phyloP scores from a whole-genome alignment of 1,140 invertebrate species.

The Cylas formicarius region DNA sequence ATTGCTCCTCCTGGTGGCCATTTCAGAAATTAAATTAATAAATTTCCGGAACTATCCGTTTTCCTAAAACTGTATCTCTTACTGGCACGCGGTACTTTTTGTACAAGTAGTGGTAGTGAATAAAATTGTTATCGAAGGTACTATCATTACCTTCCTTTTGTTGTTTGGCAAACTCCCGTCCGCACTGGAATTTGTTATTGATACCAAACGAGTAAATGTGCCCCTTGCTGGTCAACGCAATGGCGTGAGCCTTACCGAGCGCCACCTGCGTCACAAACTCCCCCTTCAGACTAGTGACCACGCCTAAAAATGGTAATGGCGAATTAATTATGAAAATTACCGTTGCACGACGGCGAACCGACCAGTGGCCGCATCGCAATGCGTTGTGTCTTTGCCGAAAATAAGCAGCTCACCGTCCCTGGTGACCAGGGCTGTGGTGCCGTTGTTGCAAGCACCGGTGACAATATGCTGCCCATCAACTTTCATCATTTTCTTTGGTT shows the following conservation, averaged over 20 bases:
- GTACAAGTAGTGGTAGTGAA: too few species aligned
- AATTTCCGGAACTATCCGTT: too few species aligned
- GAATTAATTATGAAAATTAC: constrained; percentile 1
- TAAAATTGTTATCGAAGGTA: constrained; percentile 10
- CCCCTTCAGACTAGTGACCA: constrained; percentile 68
- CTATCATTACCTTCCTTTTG: constrained; percentile 58
- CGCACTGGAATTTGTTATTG: constrained; percentile 97
- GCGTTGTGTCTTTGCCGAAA: constrained; percentile 91
- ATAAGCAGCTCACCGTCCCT: constrained; percentile 82
- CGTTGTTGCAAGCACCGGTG: constrained; percentile 86
- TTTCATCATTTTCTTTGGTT: constrained; percentile 88
- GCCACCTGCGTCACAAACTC: constrained; percentile 77
- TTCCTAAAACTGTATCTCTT: too few species aligned
- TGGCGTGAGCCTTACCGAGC: constrained; percentile 91
- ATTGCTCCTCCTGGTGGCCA: too few species aligned
- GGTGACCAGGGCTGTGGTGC: constrained; percentile 86
- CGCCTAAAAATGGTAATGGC: constrained; percentile 49
- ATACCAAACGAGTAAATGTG: constrained; percentile 93
- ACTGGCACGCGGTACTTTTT: too few species aligned
- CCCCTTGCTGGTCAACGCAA: constrained; percentile 81
- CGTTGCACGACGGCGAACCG: not conserved
- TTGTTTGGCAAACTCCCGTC: constrained; percentile 68
- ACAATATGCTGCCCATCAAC: constrained; percentile 79
- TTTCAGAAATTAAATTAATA: too few species aligned
- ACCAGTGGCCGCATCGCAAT: constrained; percentile 73